Evolutionary conservation across 2,113 vertebrate genomes (phyloP), one percentile per base, ranked within the genome.

Genomic region (Salvelinus fontinalis): DNA sequence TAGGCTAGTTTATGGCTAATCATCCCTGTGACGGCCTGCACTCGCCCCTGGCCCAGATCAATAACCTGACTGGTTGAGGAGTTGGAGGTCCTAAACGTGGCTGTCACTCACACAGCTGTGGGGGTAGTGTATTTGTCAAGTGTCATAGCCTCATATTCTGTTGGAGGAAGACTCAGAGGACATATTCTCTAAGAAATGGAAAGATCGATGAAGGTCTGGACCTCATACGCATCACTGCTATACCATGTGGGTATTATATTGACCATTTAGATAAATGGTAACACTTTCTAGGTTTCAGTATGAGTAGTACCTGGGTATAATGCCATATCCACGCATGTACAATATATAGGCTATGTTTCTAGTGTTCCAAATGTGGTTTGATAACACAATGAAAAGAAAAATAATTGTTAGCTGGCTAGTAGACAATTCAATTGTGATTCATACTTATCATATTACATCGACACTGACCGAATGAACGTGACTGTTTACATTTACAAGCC

Each of bases 401-500:
- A 9, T 2, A 71, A 62, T 48, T 0, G 49, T 14, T 54, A 54
- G 3, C 49, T 54, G 16, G 14, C 51, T 82, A 70, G 69, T 3
- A 74, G 71, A 85, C 85, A 29, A 78, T 79, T 69, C 73, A 81
- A 78, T 73, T 82, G 83, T 90, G 85, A 90, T 90, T 91, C 80
- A 90, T 75, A 5, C 83, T 83, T 84, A 77, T 80, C 78, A 80
- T 87, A 81, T 54, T 87, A 86, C 88, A 85, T 79, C 79, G 78
- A 91, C 84, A 86, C 91, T 89, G 90, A 90, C 89, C 88, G 76
- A 39, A 11, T 89, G 84, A 88, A 90, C 85, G 87, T 49, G 59
- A 83, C 85, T 85, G 86, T 88, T 93, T 86, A 86, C 89, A 86
- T 93, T 93, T 93, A 94, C 91, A 92, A 92, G 91, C 90, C 89